Percentiles rank a stretch among this genome's conserved stretches.
phyloP scores from a whole-genome alignment of 2,113 vertebrate species.

The Fregata magnificens region DNA sequence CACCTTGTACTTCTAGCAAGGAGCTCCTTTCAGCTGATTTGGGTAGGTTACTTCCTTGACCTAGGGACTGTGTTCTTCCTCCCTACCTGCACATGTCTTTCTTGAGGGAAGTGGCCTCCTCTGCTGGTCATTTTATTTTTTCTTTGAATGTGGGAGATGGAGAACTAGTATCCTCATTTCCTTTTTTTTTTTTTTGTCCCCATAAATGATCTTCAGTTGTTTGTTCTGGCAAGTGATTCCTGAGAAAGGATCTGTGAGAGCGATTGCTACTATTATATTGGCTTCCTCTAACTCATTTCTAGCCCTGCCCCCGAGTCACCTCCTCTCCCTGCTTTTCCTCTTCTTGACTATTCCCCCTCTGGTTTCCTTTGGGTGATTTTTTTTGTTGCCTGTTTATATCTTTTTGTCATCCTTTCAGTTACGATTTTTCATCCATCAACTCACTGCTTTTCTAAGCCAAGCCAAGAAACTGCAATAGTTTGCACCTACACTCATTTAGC shows the following conservation, averaged over 20 bases:
- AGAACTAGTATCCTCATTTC: background rate
- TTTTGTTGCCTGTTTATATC: background rate
- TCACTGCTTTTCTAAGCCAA: background rate
- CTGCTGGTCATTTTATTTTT: background rate
- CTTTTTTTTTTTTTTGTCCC: background rate
- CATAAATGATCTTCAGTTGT: background rate
- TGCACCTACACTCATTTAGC: background rate
- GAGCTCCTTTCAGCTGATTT: background rate
- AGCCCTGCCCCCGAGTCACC: background rate
- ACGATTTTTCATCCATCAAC: conserved; percentile 1
- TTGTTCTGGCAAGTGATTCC: conserved; percentile 10
- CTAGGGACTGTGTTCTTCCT: background rate
- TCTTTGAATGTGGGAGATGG: background rate
- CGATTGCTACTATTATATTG: background rate
- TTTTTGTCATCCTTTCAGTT: background rate
- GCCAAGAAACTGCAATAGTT: conserved; percentile 15
- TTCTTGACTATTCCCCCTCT: background rate
- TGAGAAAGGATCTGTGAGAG: background rate
- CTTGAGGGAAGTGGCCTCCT: background rate
- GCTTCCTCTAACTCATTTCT: background rate
- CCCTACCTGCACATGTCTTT: background rate
- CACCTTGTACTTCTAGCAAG: background rate
- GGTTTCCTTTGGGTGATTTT: background rate
- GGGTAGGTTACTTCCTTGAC: background rate
- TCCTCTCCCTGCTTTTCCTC: background rate